phyloP scores from a whole-genome alignment of 1,140 invertebrate genomes.

The Samia ricini region DNA sequence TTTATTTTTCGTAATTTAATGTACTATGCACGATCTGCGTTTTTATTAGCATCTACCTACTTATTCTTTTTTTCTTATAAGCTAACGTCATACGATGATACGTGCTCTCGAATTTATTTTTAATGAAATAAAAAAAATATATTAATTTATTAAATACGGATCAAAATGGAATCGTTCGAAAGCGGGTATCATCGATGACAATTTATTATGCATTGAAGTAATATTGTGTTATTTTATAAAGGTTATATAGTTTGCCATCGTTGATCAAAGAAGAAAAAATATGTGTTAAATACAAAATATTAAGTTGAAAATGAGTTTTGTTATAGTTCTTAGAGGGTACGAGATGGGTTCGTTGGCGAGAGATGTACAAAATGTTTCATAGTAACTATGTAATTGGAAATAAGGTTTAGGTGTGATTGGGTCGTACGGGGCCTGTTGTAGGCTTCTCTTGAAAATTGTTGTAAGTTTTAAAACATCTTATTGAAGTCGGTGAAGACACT shows the following conservation, averaged over 20 bases:
- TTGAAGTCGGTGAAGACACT: constrained; percentile 64
- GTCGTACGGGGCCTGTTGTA: constrained; percentile 45
- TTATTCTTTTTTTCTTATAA: constrained; percentile 36
- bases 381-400: constrained; percentile 68
- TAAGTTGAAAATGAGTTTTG: constrained; percentile 72
- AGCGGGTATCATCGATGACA: constrained; percentile 44
- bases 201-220: constrained; percentile 58
- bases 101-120: constrained; percentile 37
- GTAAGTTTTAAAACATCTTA: constrained; percentile 41
- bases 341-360: constrained; percentile 42
- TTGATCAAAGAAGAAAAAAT: constrained; percentile 68
- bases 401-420: constrained; percentile 54
- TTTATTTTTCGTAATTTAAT: constrained; percentile 72
- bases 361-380: constrained; percentile 73
- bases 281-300: constrained; percentile 64
- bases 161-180: constrained; percentile 35
- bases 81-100: constrained; percentile 48
- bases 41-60: constrained; percentile 61
- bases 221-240: constrained; percentile 70
- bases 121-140: constrained; percentile 38
- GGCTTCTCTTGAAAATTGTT: constrained; percentile 66
- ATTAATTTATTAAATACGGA: constrained; percentile 64
- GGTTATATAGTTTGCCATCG: constrained; percentile 75
- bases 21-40: constrained; percentile 76
- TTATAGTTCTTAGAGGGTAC: constrained; percentile 65